Evolutionary conservation across 1,140 invertebrate genomes (phyloP), one percentile per base, ranked within the genome.

Genomic region (Cryptotermes secundus): DNA sequence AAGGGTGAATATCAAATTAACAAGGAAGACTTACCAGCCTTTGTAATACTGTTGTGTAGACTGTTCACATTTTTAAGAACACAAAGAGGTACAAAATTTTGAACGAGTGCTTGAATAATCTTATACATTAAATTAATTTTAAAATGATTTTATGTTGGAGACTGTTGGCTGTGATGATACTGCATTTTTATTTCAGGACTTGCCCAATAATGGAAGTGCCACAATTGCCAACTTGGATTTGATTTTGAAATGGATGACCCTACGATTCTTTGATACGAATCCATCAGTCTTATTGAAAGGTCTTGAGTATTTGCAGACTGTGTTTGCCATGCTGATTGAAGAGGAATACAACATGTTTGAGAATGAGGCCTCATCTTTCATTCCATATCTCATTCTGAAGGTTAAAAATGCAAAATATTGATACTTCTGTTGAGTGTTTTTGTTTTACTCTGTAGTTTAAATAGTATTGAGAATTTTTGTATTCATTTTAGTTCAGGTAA

Each of bases 201-300:
- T 97, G 38, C 91, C 94, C 12, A 93, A 92, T 34, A 95, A 96
- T 86, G 93, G 93, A 26, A 93, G 94, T 87, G 96, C 96, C 10
- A 92, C 98, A 34, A 93, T 97, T 42, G 94, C 94, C 24, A 99
- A 99, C 91, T 91, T 99, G 83, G 99, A 99, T 91, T 90, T 99
- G 72, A 95, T 99, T 85, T 91, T 99, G 22, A 99, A 98, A 89
- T 99, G 99, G 99, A 89, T 99, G 85, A 99, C 98, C 0, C 89
- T 99, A 26, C 91, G 98, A 86, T 99, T 99, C 90, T 99, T 99
- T 87, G 98, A 99, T 91, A 99, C 98, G 19, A 99, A 99, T 92
- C 98, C 98, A 34, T 98, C 97, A 36, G 98, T 99, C 42, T 91
- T 99, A 45, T 91, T 99, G 83, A 98, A 98, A 92, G 97, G 96